Evolutionary conservation across 2,113 vertebrate species (phyloP).

Genomic region (Zosterops pallidus): DNA sequence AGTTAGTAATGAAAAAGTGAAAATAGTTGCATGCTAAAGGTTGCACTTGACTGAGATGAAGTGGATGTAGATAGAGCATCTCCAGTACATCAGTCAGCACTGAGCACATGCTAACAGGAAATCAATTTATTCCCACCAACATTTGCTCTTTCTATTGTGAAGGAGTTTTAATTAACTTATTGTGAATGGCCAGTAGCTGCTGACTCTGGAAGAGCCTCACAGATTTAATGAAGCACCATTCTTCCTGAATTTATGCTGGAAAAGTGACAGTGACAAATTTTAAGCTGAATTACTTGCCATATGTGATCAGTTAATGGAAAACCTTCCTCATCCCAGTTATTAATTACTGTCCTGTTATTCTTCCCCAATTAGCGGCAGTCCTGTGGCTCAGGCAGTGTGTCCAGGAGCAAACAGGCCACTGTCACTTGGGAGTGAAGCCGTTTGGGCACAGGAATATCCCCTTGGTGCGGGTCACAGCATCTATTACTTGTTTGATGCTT

Average conservation of each 20-base stretch:
- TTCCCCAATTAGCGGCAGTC: not conserved
- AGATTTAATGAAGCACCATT: not conserved
- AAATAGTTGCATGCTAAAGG: not conserved
- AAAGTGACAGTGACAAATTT: conserved; percentile 2
- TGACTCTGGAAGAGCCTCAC: not conserved
- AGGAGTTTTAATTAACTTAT: conserved; percentile 27
- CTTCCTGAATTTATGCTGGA: not conserved
- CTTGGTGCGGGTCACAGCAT: too few species aligned
- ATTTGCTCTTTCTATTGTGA: conserved; percentile 21
- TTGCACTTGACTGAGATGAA: conserved; percentile 42
- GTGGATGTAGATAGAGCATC: not conserved
- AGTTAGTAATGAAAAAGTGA: not conserved
- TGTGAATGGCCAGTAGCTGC: not conserved
- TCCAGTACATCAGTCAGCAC: not conserved
- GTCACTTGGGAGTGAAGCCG: not conserved
- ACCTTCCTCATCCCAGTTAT: not conserved
- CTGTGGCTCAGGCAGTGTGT: not conserved
- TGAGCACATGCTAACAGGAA: not conserved
- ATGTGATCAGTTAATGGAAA: not conserved
- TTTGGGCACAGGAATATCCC: not conserved
- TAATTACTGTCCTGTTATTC: not conserved
- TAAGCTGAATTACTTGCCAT: not conserved
- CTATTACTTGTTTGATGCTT: too few species aligned
- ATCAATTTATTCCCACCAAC: conserved; percentile 46
- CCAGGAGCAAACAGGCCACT: not conserved